Evolutionary conservation across 2,888 invertebrate species (phyloP).

Genomic region (Aquatica leii): DNA sequence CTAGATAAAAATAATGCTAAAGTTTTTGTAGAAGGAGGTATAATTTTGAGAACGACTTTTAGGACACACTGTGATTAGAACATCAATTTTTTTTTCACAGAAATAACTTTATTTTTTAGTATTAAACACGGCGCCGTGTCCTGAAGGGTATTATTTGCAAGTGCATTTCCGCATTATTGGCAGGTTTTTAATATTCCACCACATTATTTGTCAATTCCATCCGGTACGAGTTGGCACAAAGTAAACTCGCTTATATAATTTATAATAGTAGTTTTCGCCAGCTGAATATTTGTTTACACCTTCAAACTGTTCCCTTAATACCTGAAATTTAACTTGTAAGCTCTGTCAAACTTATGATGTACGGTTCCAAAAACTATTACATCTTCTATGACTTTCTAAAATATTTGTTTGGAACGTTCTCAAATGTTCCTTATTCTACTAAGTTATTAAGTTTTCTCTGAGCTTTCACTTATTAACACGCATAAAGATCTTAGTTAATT

Average conservation of each 20-base stretch:
- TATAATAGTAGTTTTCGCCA: constrained; percentile 40
- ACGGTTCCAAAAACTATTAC: constrained; percentile 33
- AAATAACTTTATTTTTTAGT: constrained; percentile 6
- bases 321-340: constrained; percentile 23
- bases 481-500: too few species aligned
- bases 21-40: neutral
- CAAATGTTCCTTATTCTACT: neutral
- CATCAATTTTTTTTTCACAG: neutral
- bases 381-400: constrained; percentile 30
- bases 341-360: constrained; percentile 37
- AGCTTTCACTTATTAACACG: neutral
- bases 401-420: constrained; percentile 28
- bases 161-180: constrained; percentile 14
- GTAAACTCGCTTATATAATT: constrained; percentile 34
- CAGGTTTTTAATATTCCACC: constrained; percentile 24
- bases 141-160: neutral
- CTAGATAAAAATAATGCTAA: constrained; percentile 12
- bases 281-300: constrained; percentile 45
- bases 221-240: constrained; percentile 20
- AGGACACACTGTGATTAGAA: constrained; percentile 1
- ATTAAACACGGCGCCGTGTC: constrained; percentile 8
- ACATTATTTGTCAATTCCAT: constrained; percentile 27
- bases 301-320: constrained; percentile 38
- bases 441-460: neutral
- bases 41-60: neutral